Evolutionary conservation across 2,888 invertebrate genomes (phyloP), one percentile per base, ranked within the genome.

Genomic region (Thalpophila matura): DNA sequence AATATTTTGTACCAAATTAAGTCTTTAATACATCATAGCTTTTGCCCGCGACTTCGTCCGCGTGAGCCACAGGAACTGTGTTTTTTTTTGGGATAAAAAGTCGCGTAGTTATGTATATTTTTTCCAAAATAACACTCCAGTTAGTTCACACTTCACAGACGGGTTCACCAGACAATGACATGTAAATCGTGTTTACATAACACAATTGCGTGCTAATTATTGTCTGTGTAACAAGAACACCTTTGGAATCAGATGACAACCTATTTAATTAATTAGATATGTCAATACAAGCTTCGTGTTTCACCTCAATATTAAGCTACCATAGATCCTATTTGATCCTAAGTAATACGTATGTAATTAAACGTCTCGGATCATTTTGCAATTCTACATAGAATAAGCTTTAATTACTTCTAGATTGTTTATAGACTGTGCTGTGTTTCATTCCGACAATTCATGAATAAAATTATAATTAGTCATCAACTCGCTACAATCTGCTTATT

Each of bases 201-300:
- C 40, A 18, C 18, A 33, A 33, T 10, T 24, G n/a, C n/a, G n/a
- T n/a, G n/a, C n/a, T 24, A 31, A 29, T 3, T 7, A 16, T 26
- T 51, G 37, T 59, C 37, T 43, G 38, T 54, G 27, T 20, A 51
- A 54, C 46, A 9, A n/a, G 29, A 38, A 40, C 24, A 29, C 24
- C 24, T 31, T 50, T 46, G 37, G n/a, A 64, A 53, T 56, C 49
- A 7, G 16, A 51, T 55, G n/a, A 47, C 40, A 53, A 37, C 1
- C 3, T 60, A 47, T 14, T 70, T 35, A 38, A 40, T 40, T 45
- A 37, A 67, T 47, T 18, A 31, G 12, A 37, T 37, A 49, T 46
- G 20, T 24, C 54, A 40, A 56, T 55, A 66, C 10, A 12, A 16
- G 53, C 24, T 51, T 42, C 12, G 26, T 35, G 24, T 47, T 45